Base-by-base conservation (phyloP, 2,888 invertebrate genomes). In the Subacronicta megacephala region DNA sequence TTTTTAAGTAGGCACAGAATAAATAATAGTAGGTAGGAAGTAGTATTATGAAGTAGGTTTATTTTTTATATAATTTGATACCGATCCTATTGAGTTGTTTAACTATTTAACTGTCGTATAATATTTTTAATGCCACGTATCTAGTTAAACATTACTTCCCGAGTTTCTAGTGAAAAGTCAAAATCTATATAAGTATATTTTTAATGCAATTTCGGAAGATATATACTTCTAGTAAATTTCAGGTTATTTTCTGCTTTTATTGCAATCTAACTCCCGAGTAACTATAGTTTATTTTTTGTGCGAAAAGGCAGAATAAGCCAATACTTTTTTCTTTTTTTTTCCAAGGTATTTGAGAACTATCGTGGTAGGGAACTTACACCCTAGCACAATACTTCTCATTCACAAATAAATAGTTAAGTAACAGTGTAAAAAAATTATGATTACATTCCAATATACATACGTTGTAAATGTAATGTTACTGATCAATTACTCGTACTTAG, bases 401-500 rank as follows among this genome's bases (percentile, higher is more conserved):
- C n/a, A 18, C n/a, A 54, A 20, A 46, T 54, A 52, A 56, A 62
- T 66, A 75, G 52, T 35, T 61, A 67, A 54, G 45, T 13, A 62
- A 58, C 62, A 55, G 63, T 77, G 66, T 75, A 72, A 72, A 76
- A 75, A 68, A 63, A 63, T 57, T 72, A 63, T 75, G 62, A 74
- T 66, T 67, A 77, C 75, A 73, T 76, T 72, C 77, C 71, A 75
- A 72, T 74, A 73, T 54, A 65, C 65, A 72, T 65, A 75, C 52
- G 54, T 57, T 69, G 58, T 53, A 56, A 62, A 49, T 63, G 46
- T 75, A 65, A 75, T 60, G 60, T 75, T 72, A 68, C 65, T 71
- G 88, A 90, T 88, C 90, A 92, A 92, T 91, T 91, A 90, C 87
- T 91, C 84, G 90, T 92, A 92, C 88, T 91, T 90, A 90, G 85